These are phyloP conservation scores for Vireo altiloquus DNA, from an alignment of 2,113 vertebrate genomes.

Conservation along the genomic window DNA sequence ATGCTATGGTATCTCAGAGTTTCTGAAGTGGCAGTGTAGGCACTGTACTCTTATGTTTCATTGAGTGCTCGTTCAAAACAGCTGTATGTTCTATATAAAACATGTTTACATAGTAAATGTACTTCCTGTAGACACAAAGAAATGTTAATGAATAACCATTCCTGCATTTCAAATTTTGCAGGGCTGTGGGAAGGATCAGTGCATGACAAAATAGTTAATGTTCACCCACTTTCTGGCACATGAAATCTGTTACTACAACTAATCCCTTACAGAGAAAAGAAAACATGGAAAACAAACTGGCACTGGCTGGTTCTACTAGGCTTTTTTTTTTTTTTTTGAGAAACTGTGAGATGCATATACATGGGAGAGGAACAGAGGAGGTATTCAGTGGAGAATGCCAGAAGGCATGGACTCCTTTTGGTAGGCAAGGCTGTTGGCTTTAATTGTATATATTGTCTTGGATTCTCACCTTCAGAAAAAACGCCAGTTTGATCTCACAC, in stretches of 20 bases:
- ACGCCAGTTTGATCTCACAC: background rate
- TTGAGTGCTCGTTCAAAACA: slow-evolving; percentile 30
- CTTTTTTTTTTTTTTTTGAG: background rate
- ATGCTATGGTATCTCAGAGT: background rate
- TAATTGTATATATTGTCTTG: slow-evolving; percentile 45
- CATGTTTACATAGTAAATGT: slow-evolving; percentile 67
- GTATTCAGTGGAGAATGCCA: slow-evolving; percentile 39
- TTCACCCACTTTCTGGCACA: slow-evolving; percentile 56
- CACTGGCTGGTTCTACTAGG: background rate
- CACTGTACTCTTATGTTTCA: slow-evolving; percentile 43
- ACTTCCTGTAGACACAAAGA: slow-evolving; percentile 60
- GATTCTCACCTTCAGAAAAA: slow-evolving; percentile 45
- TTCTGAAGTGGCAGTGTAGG: slow-evolving; percentile 31
- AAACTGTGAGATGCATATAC: slow-evolving; percentile 43
- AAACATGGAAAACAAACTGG: slow-evolving; percentile 52
- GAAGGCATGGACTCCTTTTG: slow-evolving; percentile 11
- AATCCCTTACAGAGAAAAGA: slow-evolving; percentile 53
- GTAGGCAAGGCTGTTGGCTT: slow-evolving; percentile 24
- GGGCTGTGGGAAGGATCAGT: slow-evolving; percentile 37
- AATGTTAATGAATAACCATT: slow-evolving; percentile 65
- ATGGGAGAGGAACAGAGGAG: slow-evolving; percentile 24
- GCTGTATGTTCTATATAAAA: slow-evolving; percentile 59
- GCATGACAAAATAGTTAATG: slow-evolving; percentile 61
- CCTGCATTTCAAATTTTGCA: slow-evolving; percentile 57
- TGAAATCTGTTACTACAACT: slow-evolving; percentile 59